Base-by-base conservation (phyloP, 2,113 vertebrate genomes). In the Apteryx mantelli region DNA sequence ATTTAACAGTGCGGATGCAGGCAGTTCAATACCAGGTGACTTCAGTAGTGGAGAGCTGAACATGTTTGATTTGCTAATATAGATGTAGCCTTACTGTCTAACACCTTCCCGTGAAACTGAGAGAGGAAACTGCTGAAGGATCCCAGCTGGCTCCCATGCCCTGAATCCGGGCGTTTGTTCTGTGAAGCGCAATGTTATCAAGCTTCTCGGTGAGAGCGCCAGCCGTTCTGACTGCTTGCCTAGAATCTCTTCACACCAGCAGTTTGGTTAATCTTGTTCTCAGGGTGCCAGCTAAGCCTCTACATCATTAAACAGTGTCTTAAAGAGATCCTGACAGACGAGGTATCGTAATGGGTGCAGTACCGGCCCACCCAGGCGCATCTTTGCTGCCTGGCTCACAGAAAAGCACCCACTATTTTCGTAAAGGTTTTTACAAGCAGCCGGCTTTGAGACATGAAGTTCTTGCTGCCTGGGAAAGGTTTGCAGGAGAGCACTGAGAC, bases 71-170 rank as follows among this genome's bases (percentile, higher is more conserved):
- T 91, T 89, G 71, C 79, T 84, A 42, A 86, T 21, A 78, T 7
- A 91, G 64, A 46, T 36, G 69, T 44, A 64, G 42, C 56, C 40
- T 91, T 48, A 15, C 63, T 66, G 25, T 46, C 82, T 78, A 88
- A 87, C 60, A 76, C n/a, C 50, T 89, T 83, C 60, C 63, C 82
- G 55, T 89, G 74, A 95, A 91, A 79, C 7, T 94, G 68, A 86
- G 95, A 92, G 64, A 2, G 0, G 69, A 88, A 88, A 69, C 21
- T 86, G 94, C 92, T 96, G 86, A 94, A 82, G 71, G 22, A 95
- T 24, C 46, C 74, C 75, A 46, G n/a, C 0, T 0, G 32, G 87
- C 74, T 93, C 50, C 64, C 50, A 55, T 86, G 82, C 75, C 68
- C 87, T 3, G 3, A 56, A 63, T 60, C 6, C 16, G 30, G 18